Conservation (phyloP, 2,797 vertebrate species). For the Eulemur rubriventer region DNA sequence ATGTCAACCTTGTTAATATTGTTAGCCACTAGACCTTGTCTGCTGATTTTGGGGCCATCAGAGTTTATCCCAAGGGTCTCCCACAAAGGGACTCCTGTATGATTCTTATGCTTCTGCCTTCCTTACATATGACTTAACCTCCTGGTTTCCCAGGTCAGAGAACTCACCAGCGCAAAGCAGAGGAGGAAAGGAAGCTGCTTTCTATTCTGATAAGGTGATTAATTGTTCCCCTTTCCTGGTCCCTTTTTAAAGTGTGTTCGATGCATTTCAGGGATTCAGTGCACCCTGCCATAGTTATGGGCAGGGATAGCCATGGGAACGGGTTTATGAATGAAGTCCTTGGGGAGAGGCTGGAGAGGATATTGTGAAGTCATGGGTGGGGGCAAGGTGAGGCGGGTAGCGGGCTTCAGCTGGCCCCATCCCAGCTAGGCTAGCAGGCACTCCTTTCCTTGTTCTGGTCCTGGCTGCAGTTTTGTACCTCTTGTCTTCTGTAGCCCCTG, state of each 20-base stretch:
- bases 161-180: background rate
- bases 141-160: constrained; percentile 19
- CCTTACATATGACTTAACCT: background rate
- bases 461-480: background rate
- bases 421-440: background rate
- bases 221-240: background rate
- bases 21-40: background rate
- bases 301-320: background rate
- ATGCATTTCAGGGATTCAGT: background rate
- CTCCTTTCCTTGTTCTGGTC: background rate
- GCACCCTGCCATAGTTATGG: background rate
- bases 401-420: background rate
- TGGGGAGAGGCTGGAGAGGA: background rate
- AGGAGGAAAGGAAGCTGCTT: background rate
- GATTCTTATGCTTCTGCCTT: background rate
- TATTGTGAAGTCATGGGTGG: background rate
- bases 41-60: background rate
- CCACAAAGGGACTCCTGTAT: background rate
- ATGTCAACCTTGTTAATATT: background rate
- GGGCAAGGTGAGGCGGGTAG: background rate
- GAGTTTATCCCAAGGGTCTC: background rate
- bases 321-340: background rate
- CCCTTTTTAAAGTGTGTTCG: background rate
- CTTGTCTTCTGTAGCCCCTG: constrained; percentile 5
- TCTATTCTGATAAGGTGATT: constrained; percentile 47